Base-by-base conservation (phyloP, 2,797 vertebrate species). In the Sebastes umbrosus region DNA sequence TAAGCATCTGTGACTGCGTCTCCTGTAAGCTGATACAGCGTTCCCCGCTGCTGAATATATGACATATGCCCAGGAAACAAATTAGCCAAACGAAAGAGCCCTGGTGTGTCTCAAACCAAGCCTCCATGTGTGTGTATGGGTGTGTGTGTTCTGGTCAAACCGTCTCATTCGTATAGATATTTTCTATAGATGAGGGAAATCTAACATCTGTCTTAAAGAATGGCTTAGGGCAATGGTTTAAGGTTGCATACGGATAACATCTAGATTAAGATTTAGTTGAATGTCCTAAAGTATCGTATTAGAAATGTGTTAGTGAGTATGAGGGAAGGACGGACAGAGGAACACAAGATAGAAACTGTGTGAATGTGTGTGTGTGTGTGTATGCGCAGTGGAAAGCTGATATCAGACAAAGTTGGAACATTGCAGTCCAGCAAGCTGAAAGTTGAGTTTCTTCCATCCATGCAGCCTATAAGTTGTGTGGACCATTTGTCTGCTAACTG, bases 11-110 rank as follows among this genome's bases (percentile, higher is more conserved):
- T 69, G 79, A 90, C 75, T 57, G 59, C 80, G 84, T 87, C 85
- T 88, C 70, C 82, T 81, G 88, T 87, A 93, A 93, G 58, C 55
- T 1, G 87, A 94, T 88, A 88, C 84, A 34, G 69, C 71, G 79
- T 72, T 78, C 64, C 68, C 58, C 4, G 1, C 62, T 55, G 80
- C 75, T 79, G 80, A 91, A 84, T 90, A 84, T 84, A 90, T 88
- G 88, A 92, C 77, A 86, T 83, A 84, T 80, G 69, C 75, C 54
- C 85, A 84, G 88, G 86, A 90, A 90, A 90, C 82, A 90, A 88
- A 93, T 84, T 83, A 85, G 69, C 34, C 79, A 58, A 81, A 88
- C 62, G 2, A 81, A 67, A 69, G 20, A 75, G 80, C 68, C 72
- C 63, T 65, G 59, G 34, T 50, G 22, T 65, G 68, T 77, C 16